Conservation (phyloP, 2,113 vertebrate species). For the Oryzias javanicus region DNA sequence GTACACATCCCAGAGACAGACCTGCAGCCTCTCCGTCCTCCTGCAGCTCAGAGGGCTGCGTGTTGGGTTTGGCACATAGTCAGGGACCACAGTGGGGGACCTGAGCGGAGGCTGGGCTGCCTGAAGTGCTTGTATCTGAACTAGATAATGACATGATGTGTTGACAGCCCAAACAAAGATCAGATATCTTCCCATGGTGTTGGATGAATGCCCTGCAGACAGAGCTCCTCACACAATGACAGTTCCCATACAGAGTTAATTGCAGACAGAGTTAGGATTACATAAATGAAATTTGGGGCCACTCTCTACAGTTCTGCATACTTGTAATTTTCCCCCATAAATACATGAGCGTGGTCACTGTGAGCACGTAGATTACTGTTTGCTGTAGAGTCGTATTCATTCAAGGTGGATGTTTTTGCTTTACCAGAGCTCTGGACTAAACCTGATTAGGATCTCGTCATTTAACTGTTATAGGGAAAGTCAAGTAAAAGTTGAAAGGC, state of each 20-base stretch:
- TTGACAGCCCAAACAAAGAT: conserved; percentile 63
- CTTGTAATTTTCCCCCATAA: conserved; percentile 25
- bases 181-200: conserved; percentile 64
- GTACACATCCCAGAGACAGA: no score
- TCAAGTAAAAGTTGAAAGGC: no score
- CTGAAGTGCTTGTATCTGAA: conserved; percentile 40
- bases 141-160: conserved; percentile 64
- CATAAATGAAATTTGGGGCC: conserved; percentile 25
- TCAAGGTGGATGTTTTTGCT: no score
- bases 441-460: no score
- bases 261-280: conserved; percentile 28
- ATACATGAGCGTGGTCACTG: conserved; percentile 2
- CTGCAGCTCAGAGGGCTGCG: no score
- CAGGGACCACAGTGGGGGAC: no score
- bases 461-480: no score
- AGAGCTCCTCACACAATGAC: conserved; percentile 12
- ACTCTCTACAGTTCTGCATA: conserved; percentile 16
- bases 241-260: conserved; percentile 45
- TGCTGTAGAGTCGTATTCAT: no score
- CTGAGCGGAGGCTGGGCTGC: neutral
- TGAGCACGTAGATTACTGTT: neutral
- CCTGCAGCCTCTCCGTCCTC: no score
- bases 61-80: no score
- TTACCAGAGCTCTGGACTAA: no score
- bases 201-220: conserved; percentile 44